Base-by-base conservation (phyloP, 2,888 invertebrate species). In the Lypha dubia region DNA sequence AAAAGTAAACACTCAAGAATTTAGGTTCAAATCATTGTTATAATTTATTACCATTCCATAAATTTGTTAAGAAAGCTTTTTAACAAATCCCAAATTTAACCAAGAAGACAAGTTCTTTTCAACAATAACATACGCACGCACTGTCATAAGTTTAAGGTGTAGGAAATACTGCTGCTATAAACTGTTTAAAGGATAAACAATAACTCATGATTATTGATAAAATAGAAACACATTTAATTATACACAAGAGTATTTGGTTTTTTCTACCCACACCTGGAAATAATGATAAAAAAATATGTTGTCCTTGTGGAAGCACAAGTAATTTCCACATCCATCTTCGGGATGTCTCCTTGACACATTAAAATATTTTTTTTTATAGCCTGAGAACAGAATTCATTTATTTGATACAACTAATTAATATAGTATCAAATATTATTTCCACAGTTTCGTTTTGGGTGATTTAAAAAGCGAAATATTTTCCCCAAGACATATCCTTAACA, bases 241-340 rank as follows among this genome's bases (percentile, higher is more conserved):
- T 17, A 46, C 15, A 9, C 9, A 11, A 3, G 5, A n/a, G 24
- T 38, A 51, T 15, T 35, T 28, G 4, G 7, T 35, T 51, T 17
- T 17, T 38, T 24, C 35, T 28, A 46, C 46, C 20, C 49, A 17
- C 76, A 41, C 58, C 49, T 68, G 49, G 20, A 60, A 60, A 68
- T 76, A 68, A 49, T 20, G 9, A 15, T 41, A 20, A 24, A 6
- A 24, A 15, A 1, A 15, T 20, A 49, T 49, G 44, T 44, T 44
- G n/a, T 5, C 44, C 7, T 44, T 13, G 17, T 13, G 6, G 4
- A 44, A 4, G 7, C 8, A 13, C 41, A 41, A 41, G 41, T 4
- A 3, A 41, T 15, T 15, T 15, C 13, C 15, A 41, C 41, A 41
- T 41, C 13, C 15, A 15, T 41, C 41, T 41, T 41, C 41, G 13